A percentile compares a stretch with the other conserved stretches of the same genome.
Conservation (phyloP, 2,888 invertebrate species). For the Patella depressa region DNA sequence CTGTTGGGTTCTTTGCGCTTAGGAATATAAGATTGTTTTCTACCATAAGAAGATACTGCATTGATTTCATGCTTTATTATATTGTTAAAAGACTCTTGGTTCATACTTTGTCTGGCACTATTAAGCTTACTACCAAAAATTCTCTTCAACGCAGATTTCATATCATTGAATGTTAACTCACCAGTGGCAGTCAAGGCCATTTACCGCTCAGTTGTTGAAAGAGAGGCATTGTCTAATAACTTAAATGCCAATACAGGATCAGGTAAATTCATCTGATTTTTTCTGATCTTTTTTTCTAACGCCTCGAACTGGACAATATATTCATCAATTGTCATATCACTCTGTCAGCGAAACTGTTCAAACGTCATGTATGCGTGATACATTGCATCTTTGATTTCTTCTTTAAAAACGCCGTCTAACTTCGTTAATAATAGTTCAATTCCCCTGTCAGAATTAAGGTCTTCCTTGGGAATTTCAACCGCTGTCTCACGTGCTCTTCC, state of each 20-base stretch:
- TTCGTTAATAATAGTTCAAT: not conserved
- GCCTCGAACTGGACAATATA: conserved; percentile 10
- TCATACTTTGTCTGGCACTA: conserved; percentile 6
- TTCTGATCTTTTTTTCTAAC: not conserved
- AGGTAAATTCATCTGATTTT: conserved; percentile 4
- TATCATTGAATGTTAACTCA: conserved; percentile 15
- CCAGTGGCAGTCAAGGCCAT: conserved; percentile 24
- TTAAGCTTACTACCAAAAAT: conserved; percentile 19
- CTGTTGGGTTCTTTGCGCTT: not conserved
- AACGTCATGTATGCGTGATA: not conserved
- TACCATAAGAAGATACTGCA: not conserved
- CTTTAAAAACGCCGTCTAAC: not conserved
- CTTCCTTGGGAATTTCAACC: not conserved
- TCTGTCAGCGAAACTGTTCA: not conserved
- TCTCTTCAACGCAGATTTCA: conserved; percentile 25
- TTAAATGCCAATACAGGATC: conserved; percentile 16
- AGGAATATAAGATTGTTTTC: not conserved
- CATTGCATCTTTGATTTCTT: not conserved
- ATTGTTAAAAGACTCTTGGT: not conserved
- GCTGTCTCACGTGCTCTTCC: not conserved
- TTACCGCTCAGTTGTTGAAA: conserved; percentile 20
- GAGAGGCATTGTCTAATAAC: conserved; percentile 16
- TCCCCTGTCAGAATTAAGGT: not conserved
- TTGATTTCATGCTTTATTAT: not conserved
- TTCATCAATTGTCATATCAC: not conserved